These are phyloP conservation scores for Discoglossus pictus DNA, from an alignment of 2,797 vertebrate species.

Conservation along the genomic window DNA sequence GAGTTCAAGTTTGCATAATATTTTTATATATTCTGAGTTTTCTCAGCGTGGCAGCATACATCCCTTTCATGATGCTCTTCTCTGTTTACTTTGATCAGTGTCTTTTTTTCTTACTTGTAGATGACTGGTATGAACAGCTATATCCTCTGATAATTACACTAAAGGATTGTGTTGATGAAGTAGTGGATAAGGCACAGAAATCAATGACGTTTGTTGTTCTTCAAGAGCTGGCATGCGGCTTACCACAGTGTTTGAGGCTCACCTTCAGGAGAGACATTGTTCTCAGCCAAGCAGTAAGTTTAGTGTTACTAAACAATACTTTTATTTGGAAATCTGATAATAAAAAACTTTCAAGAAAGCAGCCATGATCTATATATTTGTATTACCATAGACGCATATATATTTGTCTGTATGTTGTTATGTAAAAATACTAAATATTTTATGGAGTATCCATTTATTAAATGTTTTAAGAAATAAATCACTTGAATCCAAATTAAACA, in stretches of 20 bases:
- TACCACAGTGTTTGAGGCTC: conserved; percentile 88
- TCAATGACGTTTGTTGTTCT: conserved; percentile 94
- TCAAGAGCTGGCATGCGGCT: conserved; percentile 90
- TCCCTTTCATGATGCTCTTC: conserved; percentile 37
- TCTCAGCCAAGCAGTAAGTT: conserved; percentile 95
- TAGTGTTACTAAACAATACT: conserved; percentile 35
- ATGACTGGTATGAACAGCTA: conserved; percentile 89
- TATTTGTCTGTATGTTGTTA: too few relatives aligned
- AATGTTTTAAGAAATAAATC: too few relatives aligned
- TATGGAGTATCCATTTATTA: too few relatives aligned
- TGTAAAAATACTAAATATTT: too few relatives aligned
- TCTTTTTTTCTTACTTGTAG: conserved; percentile 63
- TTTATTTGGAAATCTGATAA: too few relatives aligned
- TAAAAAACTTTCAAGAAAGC: too few relatives aligned
- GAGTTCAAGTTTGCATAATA: conserved; percentile 41
- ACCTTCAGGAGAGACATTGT: conserved; percentile 91
- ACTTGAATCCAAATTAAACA: too few relatives aligned
- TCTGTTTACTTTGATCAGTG: conserved; percentile 30
- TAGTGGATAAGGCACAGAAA: conserved; percentile 85
- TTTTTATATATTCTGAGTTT: conserved; percentile 47
- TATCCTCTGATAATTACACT: conserved; percentile 82
- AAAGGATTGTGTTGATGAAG: conserved; percentile 90
- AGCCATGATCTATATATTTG: too few relatives aligned
- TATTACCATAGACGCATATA: too few relatives aligned
- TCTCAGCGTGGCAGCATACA: conserved; percentile 31